Conservation (phyloP, 2,797 vertebrate genomes). For the Silurus lanzhouensis region DNA sequence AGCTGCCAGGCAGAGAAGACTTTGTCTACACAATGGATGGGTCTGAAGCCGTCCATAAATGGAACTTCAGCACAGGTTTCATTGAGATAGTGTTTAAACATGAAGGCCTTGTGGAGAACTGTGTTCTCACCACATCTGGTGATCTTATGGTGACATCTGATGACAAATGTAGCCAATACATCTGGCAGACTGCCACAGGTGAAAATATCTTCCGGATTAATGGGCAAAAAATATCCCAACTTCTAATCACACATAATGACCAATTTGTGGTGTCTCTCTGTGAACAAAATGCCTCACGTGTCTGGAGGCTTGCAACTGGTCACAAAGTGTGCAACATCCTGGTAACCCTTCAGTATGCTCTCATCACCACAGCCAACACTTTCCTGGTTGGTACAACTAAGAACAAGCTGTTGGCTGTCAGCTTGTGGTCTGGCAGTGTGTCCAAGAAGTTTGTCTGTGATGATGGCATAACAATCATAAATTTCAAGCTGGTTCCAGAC, state of each 20-base stretch:
- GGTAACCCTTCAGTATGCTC: constrained; percentile 92
- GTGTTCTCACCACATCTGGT: constrained; percentile 91
- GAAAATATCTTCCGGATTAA: constrained; percentile 98
- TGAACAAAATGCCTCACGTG: constrained; percentile 95
- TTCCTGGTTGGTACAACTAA: constrained; percentile 94
- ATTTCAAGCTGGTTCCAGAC: constrained; percentile 94
- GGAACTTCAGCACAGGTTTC: constrained; percentile 97
- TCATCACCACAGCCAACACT: constrained; percentile 96
- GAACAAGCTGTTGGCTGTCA: constrained; percentile 96
- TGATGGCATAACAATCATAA: constrained; percentile 91
- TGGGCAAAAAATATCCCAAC: constrained; percentile 93
- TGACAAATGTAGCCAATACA: constrained; percentile 95
- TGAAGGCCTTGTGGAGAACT: constrained; percentile 93
- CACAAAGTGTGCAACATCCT: constrained; percentile 98
- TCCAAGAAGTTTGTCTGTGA: constrained; percentile 98
- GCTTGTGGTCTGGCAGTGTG: constrained; percentile 97
- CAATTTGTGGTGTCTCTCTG: constrained; percentile 99
- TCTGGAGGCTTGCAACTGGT: constrained; percentile 95
- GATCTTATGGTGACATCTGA: constrained; percentile 97
- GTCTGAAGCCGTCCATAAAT: constrained; percentile 94
- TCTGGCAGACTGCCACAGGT: constrained; percentile 92
- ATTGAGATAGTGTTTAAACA: constrained; percentile 97
- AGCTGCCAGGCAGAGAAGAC: constrained; percentile 91
- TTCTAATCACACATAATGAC: constrained; percentile 97
- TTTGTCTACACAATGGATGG: constrained; percentile 95